Base-by-base conservation (phyloP, 2,888 invertebrate genomes). In the Cecidostiba fungosa region DNA sequence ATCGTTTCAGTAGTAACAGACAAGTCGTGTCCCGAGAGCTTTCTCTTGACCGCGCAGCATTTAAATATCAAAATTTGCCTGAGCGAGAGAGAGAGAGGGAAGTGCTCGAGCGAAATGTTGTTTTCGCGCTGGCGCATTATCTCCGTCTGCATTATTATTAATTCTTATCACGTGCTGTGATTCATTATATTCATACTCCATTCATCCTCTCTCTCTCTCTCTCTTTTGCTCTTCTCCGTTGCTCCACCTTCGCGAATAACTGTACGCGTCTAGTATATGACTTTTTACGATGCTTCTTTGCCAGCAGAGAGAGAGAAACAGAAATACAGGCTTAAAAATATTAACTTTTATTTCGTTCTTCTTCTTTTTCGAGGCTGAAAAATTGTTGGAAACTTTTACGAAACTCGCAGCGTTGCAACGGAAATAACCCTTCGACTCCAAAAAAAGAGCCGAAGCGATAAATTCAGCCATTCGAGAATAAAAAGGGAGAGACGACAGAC, bases 141-240 rank as follows among this genome's bases (percentile, higher is more conserved):
- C n/a, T 74, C 62, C 29, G 62, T 50, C n/a, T 29, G 73, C 43
- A 29, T 19, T 36, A 66, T 81, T 77, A 83, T 77, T 54, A 77
- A 77, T 83, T 83, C 77, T 77, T 83, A 83, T 83, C 82, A 29
- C 23, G 54, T 47, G 50, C 50, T n/a, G 39, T 70, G 77, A 83
- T 70, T 82, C 82, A 82, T 82, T 81, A 77, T 50, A 82, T 59
- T 77, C 50, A 83, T 77, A 83, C 70, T 82, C 32, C 66, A 82
- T 74, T 76, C 82, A 76, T 76, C 47, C 59, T 19, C 19, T 74
- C 19, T 54, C 54, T 54, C 54, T 54, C 16, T 54, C 54, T 54
- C 19, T 54, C 26, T 66, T 8, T 8, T 26, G 12, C 43, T 10
- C 43, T 43, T 43, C 23, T 23, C 6, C 23, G 32, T 29, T 29